Evolutionary conservation across 35 echinoderm and acorn worm genomes (phyloP), one percentile per base, ranked within the genome.

Genomic region (Patiria miniata): DNA sequence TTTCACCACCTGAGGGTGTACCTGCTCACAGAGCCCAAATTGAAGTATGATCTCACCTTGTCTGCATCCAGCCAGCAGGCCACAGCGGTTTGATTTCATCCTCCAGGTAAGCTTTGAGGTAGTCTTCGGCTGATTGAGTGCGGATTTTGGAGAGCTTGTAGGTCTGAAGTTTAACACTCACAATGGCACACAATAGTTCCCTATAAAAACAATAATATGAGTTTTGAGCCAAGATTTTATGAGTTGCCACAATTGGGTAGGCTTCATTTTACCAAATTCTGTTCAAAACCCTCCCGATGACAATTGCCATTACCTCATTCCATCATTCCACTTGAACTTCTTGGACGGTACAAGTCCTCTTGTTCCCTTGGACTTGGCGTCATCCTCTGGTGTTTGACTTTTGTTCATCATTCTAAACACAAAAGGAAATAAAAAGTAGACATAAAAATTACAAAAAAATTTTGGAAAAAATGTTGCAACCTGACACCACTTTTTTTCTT

Each of bases 81-180:
- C 96, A 99, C 7, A 99, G 77, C 28, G 42, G 61, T 86, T 95
- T 99, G 53, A 99, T 88, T 39, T 99, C 96, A 8, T 82, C 52
- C 19, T 99, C 96, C 52, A 99, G 86, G 55, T 94, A 94, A 9
- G 89, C 69, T 68, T 94, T 94, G 12, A 99, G 80, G 22, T 92
- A 95, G 61, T 99, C 90, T 58, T 99, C 93, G 30, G 96, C 96
- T 16, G 96, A 99, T 87, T 92, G 93, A 18, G 96, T 89, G 7
- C 96, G 77, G 40, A 82, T 92, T 76, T 99, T 99, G 16, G 86
- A 86, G 68, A 95, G 91, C 58, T 94, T 90, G 56, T 88, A 99
- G 0, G 96, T 94, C 80, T 92, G 91, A 47, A 99, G 76, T 86
- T 99, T 99, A 7, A 99, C 82, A 29, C 60, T 52, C 0, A 99